Conservation (phyloP, 2,113 vertebrate species). For the Malurus elegans region DNA sequence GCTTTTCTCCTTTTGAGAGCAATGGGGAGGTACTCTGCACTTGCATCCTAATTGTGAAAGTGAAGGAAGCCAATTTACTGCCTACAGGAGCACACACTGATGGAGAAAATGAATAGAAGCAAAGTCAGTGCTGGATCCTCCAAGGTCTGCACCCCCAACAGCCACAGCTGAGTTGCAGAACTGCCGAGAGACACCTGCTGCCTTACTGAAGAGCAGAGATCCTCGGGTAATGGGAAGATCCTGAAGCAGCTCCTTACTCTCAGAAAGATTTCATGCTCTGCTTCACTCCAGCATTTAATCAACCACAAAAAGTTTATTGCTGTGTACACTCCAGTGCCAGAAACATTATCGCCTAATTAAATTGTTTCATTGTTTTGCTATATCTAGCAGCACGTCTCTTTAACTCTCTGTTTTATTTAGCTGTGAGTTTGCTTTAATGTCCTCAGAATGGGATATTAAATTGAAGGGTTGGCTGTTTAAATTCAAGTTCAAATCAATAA, state of each 20-base stretch:
- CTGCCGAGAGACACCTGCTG: neutral
- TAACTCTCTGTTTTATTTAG: conserved; percentile 71
- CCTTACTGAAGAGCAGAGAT: neutral
- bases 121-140: neutral
- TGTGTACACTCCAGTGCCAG: conserved; percentile 15
- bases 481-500: conserved; percentile 71
- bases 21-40: neutral
- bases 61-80: neutral
- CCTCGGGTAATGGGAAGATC: neutral
- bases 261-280: conserved; percentile 50
- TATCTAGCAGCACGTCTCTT: conserved; percentile 66
- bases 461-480: conserved; percentile 56
- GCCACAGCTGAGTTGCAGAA: neutral
- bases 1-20: neutral
- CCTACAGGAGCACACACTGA: neutral
- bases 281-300: conserved; percentile 62
- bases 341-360: conserved; percentile 72
- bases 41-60: neutral
- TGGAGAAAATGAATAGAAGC: neutral
- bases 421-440: conserved; percentile 55
- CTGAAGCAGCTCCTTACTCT: neutral
- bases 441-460: conserved; percentile 64
- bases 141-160: neutral
- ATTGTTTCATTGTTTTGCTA: conserved; percentile 71
- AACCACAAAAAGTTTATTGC: conserved; percentile 61